Evolutionary conservation across 2,797 vertebrate genomes (phyloP).

Genomic region (Botia kubotai): DNA sequence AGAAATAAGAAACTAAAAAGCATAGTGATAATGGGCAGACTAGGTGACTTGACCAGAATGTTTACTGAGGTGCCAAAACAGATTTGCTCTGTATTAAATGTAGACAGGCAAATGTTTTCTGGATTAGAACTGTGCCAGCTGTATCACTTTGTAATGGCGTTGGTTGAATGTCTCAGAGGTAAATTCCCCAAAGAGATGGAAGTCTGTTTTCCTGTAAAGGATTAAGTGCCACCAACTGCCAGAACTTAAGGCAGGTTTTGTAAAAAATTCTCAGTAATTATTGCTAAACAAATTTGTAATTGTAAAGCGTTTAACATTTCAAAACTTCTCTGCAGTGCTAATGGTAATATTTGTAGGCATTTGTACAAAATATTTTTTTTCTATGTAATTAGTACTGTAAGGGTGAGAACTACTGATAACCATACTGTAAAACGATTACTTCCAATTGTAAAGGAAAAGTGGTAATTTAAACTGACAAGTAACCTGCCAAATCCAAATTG

Average conservation of each 20-base stretch:
- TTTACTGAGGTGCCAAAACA: constrained; percentile 50
- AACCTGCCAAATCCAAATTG: constrained; percentile 9
- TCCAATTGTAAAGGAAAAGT: constrained; percentile 45
- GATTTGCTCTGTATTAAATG: constrained; percentile 20
- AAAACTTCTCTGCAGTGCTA: constrained; percentile 61
- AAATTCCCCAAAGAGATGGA: constrained; percentile 26
- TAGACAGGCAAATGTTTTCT: constrained; percentile 12
- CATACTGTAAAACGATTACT: constrained; percentile 42
- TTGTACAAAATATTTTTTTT: constrained; percentile 72
- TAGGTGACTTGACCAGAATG: constrained; percentile 42
- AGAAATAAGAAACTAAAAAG: constrained; percentile 4
- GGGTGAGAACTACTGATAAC: constrained; percentile 73
- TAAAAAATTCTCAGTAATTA: constrained; percentile 73
- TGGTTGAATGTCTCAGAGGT: constrained; percentile 1
- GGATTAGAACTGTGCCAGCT: constrained; percentile 46
- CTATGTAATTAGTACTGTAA: constrained; percentile 75
- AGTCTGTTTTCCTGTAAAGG: neutral
- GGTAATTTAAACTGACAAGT: neutral
- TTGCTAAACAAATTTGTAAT: constrained; percentile 59
- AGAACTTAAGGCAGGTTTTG: constrained; percentile 75
- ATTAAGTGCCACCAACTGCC: constrained; percentile 73
- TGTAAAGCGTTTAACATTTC: constrained; percentile 61
- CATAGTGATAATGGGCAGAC: constrained; percentile 5
- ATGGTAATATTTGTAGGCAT: constrained; percentile 53
- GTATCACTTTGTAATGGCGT: constrained; percentile 23